Evolutionary conservation across 2,888 invertebrate genomes (phyloP).

Genomic region (Platycheirus albimanus): DNA sequence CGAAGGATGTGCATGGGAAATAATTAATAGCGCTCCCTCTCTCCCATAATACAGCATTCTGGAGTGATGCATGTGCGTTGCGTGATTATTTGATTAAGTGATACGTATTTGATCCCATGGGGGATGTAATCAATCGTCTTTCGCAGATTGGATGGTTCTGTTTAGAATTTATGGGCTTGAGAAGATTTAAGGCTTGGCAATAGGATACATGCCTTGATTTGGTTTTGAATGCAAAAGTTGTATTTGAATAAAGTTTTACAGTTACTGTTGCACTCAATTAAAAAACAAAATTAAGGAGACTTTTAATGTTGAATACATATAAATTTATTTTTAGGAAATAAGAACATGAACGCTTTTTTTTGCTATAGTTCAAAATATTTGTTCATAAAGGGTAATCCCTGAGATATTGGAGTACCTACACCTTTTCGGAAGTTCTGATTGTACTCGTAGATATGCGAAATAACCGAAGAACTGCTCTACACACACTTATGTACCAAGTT

Average conservation of each 20-base stretch:
- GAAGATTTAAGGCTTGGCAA: conserved; percentile 5
- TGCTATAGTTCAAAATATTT: no score
- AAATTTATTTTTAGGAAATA: no score
- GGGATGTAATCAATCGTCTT: conserved; percentile 72
- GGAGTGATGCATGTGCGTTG: conserved; percentile 45
- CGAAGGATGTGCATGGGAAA: conserved; percentile 65
- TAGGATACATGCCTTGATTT: neutral
- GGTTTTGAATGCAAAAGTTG: neutral
- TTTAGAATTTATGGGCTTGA: conserved; percentile 53
- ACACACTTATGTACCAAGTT: no score
- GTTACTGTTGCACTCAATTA: no score
- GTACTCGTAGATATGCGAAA: no score
- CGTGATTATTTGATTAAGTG: conserved; percentile 72
- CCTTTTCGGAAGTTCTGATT: no score
- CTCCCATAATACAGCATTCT: neutral
- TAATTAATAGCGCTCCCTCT: conserved; percentile 65
- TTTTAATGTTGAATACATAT: no score
- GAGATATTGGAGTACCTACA: no score
- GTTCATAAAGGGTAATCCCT: no score
- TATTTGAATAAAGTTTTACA: neutral
- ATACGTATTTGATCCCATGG: conserved; percentile 64
- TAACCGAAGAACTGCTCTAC: no score
- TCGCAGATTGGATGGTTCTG: conserved; percentile 65
- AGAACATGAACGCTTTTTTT: no score
- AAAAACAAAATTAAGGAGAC: no score